These are phyloP conservation scores for Phycodurus eques DNA, from an alignment of 2,113 vertebrate genomes.

Conservation along the genomic window DNA sequence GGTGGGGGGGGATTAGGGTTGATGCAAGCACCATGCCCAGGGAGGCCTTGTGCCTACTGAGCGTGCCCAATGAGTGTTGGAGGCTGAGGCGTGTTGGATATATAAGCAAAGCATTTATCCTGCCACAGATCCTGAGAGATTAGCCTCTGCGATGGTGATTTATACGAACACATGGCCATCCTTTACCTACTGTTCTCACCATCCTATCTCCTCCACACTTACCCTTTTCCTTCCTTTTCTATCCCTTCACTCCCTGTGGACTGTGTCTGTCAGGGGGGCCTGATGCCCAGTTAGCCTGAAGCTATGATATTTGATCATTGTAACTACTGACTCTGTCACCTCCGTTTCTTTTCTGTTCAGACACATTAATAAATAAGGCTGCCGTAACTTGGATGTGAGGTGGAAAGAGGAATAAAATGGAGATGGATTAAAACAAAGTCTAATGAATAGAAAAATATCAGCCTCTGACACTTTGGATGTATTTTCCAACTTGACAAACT, in stretches of 20 bases:
- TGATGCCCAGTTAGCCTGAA: constrained; percentile 87
- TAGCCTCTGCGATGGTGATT: constrained; percentile 85
- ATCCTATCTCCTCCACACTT: constrained; percentile 30
- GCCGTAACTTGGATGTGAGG: constrained; percentile 87
- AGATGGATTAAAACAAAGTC: constrained; percentile 93
- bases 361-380: constrained; percentile 88
- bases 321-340: constrained; percentile 94
- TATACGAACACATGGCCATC: constrained; percentile 72
- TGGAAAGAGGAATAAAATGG: constrained; percentile 82
- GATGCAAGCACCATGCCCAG: constrained; percentile 57
- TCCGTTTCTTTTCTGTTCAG: constrained; percentile 83
- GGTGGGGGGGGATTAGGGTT: constrained; percentile 7
- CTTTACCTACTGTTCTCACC: constrained; percentile 63
- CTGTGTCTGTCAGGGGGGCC: constrained; percentile 80
- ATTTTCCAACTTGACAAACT: constrained; percentile 88
- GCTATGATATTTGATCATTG: constrained; percentile 96
- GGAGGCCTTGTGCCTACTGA: constrained; percentile 72
- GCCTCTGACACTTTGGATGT: constrained; percentile 75
- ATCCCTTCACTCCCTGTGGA: constrained; percentile 54
- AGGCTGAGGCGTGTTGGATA: constrained; percentile 71
- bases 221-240: constrained; percentile 9
- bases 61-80: constrained; percentile 70
- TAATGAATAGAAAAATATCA: constrained; percentile 77
- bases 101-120: constrained; percentile 83
- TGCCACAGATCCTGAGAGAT: constrained; percentile 85